Evolutionary conservation across 2,888 invertebrate genomes (phyloP).

Genomic region (Limnephilus rhombicus): DNA sequence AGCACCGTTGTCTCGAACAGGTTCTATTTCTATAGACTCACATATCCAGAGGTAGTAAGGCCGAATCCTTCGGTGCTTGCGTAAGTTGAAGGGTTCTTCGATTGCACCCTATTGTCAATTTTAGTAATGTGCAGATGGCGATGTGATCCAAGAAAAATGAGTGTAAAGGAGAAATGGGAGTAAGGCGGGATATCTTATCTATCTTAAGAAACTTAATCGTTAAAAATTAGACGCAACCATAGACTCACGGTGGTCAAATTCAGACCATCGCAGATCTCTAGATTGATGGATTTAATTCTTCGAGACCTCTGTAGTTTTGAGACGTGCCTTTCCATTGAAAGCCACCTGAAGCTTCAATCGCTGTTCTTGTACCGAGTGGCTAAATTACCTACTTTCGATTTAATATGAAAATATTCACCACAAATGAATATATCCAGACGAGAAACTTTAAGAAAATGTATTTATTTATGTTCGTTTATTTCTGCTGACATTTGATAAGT

Average conservation of each 20-base stretch:
- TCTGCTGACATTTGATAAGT: no score
- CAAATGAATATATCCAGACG: no score
- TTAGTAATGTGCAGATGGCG: background rate
- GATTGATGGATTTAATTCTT: background rate
- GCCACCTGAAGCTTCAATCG: no score
- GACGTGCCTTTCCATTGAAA: background rate
- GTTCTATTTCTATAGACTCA: conserved; percentile 39
- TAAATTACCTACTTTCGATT: no score
- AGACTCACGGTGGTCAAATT: background rate
- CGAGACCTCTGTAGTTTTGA: background rate
- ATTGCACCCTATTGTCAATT: background rate
- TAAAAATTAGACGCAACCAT: background rate
- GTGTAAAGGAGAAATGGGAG: no score
- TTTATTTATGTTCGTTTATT: no score
- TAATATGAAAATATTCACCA: no score
- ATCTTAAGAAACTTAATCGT: background rate
- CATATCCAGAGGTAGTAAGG: conserved; percentile 18
- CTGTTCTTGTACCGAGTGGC: background rate
- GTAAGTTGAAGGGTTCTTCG: background rate
- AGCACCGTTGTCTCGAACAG: conserved; percentile 45
- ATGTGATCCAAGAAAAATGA: background rate
- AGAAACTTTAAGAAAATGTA: no score
- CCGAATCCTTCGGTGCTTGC: background rate
- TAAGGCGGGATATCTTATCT: no score
- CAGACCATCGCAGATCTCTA: background rate